Evolutionary conservation across 2,797 vertebrate species (phyloP), one percentile per base, ranked within the genome.

Genomic region (Phaenicophaeus curvirostris): DNA sequence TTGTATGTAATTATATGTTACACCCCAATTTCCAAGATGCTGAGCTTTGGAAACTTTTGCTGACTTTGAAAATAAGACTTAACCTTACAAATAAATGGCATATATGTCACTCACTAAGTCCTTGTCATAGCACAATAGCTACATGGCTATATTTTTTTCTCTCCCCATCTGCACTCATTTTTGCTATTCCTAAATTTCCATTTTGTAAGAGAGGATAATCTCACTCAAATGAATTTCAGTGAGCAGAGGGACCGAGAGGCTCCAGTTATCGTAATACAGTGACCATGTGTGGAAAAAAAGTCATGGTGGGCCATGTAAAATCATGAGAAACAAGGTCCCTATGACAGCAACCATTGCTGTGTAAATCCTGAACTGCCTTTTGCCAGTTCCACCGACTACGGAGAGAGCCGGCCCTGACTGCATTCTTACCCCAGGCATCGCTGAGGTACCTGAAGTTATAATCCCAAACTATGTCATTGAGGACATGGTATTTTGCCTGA

Each of bases 41-140:
- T 93, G 93, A 90, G 53, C 72, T 87, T 30, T 65, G 57, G 75
- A 89, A 95, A 87, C 88, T 77, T 81, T 18, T 82, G 78, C 78
- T 90, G 90, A 86, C 91, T 92, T 92, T 61, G 75, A 74, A 90
- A 95, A 65, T 42, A 61, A 80, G 31, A 75, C 61, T 46, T 74
- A 85, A 48, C 58, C 68, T 53, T 66, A 90, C 48, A 88, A 75
- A 90, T 76, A 76, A 90, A 76, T 24, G 11, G 53, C 57, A 81
- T 1, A 0, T 18, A 81, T 87, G 51, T 66, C 72, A 48, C 37
- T 74, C 54, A 19, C 48, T 65, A 54, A 2, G 3, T n/a, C 30
- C 27, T 39, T 78, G 35, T 58, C n/a, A 33, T 1, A 72, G n/a
- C 73, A 66, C 39, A 55, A 51, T 6, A 78, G 13, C 48, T 46